Conservation (phyloP, 1,140 invertebrate species). For the Tetramorium alpestre region DNA sequence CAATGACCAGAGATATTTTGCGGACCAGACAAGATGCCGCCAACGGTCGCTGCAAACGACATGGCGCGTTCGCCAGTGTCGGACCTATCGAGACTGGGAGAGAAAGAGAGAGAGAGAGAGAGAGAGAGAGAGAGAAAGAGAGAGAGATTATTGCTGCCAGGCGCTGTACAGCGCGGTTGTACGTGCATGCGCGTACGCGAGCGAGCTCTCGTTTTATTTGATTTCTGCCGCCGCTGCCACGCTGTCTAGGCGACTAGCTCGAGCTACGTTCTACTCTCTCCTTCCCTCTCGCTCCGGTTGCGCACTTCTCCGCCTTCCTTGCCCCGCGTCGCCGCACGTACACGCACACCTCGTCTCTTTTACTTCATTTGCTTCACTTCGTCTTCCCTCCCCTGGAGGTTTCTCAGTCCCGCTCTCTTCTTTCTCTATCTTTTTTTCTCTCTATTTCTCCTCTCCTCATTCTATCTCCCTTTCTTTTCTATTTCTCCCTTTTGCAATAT, state of each 20-base stretch:
- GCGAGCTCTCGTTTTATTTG: slow-evolving; percentile 77
- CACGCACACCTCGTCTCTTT: slow-evolving; percentile 38
- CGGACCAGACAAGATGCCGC: neutral
- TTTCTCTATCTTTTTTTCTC: slow-evolving; percentile 4
- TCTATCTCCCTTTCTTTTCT: neutral
- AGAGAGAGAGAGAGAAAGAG: neutral
- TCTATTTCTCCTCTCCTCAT: neutral
- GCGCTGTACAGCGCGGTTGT: slow-evolving; percentile 38
- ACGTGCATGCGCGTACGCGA: slow-evolving; percentile 71
- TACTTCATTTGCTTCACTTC: slow-evolving; percentile 33
- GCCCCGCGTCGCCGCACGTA: slow-evolving; percentile 35
- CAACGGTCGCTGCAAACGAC: neutral
- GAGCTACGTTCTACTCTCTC: slow-evolving; percentile 65
- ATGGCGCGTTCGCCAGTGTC: neutral
- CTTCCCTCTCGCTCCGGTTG: slow-evolving; percentile 56
- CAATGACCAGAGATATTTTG: neutral
- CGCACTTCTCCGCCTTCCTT: slow-evolving; percentile 46
- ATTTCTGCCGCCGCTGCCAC: slow-evolving; percentile 79
- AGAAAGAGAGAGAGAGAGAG: neutral
- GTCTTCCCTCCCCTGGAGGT: neutral
- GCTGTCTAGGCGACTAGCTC: slow-evolving; percentile 81
- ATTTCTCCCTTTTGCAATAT: neutral
- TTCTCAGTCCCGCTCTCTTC: slow-evolving; percentile 26
- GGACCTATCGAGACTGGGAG: neutral
- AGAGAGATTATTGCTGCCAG: slow-evolving; percentile 11